A percentile compares a stretch with the other conserved stretches of the same genome.
Conservation (phyloP, 2,113 vertebrate species). For the Microcebus jonahi region DNA sequence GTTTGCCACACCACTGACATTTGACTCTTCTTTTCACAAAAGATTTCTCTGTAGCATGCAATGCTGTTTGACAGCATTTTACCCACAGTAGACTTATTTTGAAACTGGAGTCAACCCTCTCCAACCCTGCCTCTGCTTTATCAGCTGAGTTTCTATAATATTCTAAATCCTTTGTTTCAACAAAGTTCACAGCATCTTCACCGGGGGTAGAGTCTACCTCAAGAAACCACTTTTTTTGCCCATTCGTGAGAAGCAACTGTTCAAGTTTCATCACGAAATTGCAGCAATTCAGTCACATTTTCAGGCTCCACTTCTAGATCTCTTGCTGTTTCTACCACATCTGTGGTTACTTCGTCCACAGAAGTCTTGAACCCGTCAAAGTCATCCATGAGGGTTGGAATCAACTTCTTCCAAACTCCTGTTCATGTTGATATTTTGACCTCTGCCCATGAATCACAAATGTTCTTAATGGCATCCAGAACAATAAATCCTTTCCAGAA, state of each 20-base stretch:
- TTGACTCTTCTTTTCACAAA: not conserved
- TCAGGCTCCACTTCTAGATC: not conserved
- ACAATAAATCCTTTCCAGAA: not conserved
- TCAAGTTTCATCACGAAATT: not conserved
- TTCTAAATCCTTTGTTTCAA: too few species aligned
- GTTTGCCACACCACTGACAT: not conserved
- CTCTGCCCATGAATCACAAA: not conserved
- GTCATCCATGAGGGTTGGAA: not conserved
- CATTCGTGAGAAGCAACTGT: not conserved
- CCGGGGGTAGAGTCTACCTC: not conserved
- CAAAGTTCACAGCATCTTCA: not conserved
- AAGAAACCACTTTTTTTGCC: not conserved
- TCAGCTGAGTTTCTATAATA: not conserved
- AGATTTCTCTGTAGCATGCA: not conserved
- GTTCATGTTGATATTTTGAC: not conserved
- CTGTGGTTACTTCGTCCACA: not conserved
- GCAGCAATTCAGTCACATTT: not conserved
- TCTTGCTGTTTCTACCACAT: not conserved
- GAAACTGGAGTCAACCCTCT: not conserved
- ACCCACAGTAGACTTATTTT: not conserved
- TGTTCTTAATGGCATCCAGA: not conserved
- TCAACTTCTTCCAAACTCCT: not conserved
- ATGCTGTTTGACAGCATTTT: not conserved
- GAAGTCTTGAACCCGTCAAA: not conserved
- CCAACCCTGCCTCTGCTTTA: not conserved